Conservation (phyloP, 2,113 vertebrate species). For the Lophotis ruficrista region DNA sequence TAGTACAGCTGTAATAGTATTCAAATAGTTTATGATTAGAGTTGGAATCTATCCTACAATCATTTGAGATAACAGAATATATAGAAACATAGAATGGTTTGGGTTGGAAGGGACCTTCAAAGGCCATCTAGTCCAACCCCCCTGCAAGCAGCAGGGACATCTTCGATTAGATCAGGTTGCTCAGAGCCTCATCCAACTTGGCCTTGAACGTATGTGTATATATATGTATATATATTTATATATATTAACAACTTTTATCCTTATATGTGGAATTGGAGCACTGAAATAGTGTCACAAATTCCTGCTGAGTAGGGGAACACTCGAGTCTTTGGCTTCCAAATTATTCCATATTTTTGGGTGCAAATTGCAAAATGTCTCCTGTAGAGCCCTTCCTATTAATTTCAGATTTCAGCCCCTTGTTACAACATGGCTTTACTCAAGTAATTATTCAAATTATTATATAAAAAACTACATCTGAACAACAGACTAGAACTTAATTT, state of each 20-base stretch:
- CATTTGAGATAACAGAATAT: background rate
- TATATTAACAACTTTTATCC: background rate
- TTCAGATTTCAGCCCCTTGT: background rate
- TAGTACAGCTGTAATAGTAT: background rate
- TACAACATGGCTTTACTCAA: background rate
- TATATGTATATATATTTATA: background rate
- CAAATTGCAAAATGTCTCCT: background rate
- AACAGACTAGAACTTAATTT: background rate
- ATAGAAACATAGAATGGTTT: background rate
- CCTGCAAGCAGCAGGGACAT: too few species aligned
- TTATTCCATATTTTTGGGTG: background rate
- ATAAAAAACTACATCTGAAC: background rate
- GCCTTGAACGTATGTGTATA: background rate
- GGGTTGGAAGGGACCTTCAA: too few species aligned
- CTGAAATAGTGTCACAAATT: background rate
- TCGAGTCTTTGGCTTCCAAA: background rate
- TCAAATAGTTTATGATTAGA: background rate
- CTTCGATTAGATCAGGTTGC: too few species aligned
- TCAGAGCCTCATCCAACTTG: too few species aligned
- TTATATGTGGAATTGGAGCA: background rate
- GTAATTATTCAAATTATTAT: background rate
- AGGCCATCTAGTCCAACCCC: too few species aligned
- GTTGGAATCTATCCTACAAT: background rate
- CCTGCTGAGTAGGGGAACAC: background rate
- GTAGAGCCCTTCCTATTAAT: background rate